These are phyloP conservation scores for Rhyacichthys aspro DNA, from an alignment of 2,797 vertebrate genomes.

Conservation along the genomic window DNA sequence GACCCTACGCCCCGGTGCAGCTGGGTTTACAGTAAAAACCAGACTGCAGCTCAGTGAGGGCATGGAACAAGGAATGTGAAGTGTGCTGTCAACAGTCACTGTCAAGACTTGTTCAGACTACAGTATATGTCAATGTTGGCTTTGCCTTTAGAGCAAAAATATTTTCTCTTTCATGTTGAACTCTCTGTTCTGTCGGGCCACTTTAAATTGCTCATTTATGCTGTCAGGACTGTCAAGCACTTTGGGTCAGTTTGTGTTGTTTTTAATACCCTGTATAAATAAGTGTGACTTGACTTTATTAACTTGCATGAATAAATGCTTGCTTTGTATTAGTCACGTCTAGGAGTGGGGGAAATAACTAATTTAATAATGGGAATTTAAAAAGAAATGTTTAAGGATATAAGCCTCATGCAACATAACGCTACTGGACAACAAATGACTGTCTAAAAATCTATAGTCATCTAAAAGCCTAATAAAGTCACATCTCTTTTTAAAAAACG, in stretches of 20 bases:
- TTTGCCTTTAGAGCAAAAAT: neutral
- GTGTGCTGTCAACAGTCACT: constrained; percentile 24
- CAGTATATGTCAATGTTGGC: neutral
- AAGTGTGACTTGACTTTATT: neutral
- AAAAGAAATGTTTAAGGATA: no score
- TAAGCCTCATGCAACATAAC: no score
- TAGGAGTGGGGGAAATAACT: no score
- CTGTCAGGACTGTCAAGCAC: neutral
- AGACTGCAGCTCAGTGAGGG: neutral
- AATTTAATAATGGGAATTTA: no score
- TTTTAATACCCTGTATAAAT: neutral
- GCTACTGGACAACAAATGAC: no score
- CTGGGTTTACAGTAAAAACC: neutral
- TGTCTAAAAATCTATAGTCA: no score
- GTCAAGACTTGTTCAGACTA: constrained; percentile 60
- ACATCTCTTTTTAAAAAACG: no score
- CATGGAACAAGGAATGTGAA: constrained; percentile 45
- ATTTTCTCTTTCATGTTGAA: neutral
- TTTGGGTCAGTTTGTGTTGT: constrained; percentile 1
- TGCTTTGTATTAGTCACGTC: neutral
- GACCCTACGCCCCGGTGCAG: neutral
- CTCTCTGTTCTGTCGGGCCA: neutral
- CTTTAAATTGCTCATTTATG: neutral
- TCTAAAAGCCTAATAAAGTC: no score
- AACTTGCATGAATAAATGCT: neutral